phyloP scores from a whole-genome alignment of 1,140 invertebrate species.

The Nylanderia fulva region DNA sequence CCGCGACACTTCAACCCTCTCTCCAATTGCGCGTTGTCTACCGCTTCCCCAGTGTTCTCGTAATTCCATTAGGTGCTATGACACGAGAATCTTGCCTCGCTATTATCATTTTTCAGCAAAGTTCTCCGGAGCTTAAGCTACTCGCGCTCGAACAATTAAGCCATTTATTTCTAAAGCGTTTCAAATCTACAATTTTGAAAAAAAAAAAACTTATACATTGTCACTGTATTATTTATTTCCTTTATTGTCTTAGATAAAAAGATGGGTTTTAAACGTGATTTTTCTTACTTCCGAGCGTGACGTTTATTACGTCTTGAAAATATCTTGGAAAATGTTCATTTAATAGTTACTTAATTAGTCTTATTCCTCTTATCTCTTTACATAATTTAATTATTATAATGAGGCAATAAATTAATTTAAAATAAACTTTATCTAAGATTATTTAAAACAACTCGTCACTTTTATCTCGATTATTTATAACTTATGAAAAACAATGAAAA shows the following conservation, averaged over 20 bases:
- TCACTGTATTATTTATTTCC: not conserved
- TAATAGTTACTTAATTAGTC: not conserved
- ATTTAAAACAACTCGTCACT: not conserved
- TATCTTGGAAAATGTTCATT: not conserved
- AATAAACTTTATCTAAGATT: not conserved
- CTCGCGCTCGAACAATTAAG: conserved; percentile 17
- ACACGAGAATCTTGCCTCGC: conserved; percentile 49
- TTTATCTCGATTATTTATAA: conserved; percentile 5
- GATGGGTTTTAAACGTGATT: not conserved
- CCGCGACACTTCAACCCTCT: conserved; percentile 43
- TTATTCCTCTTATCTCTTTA: not conserved
- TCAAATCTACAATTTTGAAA: not conserved
- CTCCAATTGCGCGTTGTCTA: conserved; percentile 44
- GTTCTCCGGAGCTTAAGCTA: conserved; percentile 12
- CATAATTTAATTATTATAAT: not conserved
- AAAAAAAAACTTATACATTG: not conserved
- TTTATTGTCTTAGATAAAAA: not conserved
- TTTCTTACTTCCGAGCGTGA: not conserved
- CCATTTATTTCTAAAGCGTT: conserved; percentile 25
- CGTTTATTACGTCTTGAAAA: not conserved
- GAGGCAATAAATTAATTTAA: not conserved
- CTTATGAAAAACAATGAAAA: no score
- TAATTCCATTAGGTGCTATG: conserved; percentile 41
- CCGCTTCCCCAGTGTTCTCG: not conserved
- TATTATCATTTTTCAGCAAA: conserved; percentile 49